These are phyloP conservation scores for Lipophrys pholis DNA, from an alignment of 2,113 vertebrate species.

Conservation along the genomic window DNA sequence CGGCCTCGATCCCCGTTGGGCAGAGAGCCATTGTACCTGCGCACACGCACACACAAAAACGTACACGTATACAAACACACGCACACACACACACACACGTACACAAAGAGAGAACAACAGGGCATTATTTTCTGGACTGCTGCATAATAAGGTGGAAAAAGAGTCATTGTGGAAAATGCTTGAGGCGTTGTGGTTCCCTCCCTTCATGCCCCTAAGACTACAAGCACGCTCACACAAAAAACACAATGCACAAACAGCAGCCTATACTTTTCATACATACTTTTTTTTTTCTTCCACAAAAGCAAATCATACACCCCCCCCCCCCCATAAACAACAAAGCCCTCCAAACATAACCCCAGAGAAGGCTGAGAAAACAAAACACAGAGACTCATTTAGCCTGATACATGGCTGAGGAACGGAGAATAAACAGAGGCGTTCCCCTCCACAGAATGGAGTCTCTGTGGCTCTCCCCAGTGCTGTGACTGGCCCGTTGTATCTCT, in stretches of 20 bases:
- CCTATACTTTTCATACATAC: constrained; percentile 45
- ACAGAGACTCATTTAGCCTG: constrained; percentile 61
- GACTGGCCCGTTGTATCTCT: constrained; percentile 42
- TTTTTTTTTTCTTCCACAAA: constrained; percentile 28
- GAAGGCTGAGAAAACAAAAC: constrained; percentile 68
- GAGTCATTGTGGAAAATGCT: constrained; percentile 54
- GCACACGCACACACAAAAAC: constrained; percentile 13
- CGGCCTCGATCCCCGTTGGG: constrained; percentile 97
- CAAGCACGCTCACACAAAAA: constrained; percentile 8
- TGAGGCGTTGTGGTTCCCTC: constrained; percentile 32
- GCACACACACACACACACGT: constrained; percentile 22
- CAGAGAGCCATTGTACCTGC: constrained; percentile 98
- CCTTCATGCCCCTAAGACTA: neutral
- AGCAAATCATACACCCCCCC: constrained; percentile 28
- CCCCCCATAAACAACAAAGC: constrained; percentile 55
- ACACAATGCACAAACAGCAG: constrained; percentile 16
- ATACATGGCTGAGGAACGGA: constrained; percentile 49
- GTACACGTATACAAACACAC: constrained; percentile 16
- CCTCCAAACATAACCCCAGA: constrained; percentile 53
- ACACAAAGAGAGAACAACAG: constrained; percentile 54
- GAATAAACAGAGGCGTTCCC: constrained; percentile 74
- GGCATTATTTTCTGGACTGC: constrained; percentile 59
- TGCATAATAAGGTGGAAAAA: constrained; percentile 50
- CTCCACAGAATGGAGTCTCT: constrained; percentile 62
- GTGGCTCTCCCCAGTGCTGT: constrained; percentile 41